Percentiles rank a stretch among this genome's conserved stretches.
Evolutionary conservation across 1,140 invertebrate genomes (phyloP).

Genomic region (Yoshiicerus persimilis): DNA sequence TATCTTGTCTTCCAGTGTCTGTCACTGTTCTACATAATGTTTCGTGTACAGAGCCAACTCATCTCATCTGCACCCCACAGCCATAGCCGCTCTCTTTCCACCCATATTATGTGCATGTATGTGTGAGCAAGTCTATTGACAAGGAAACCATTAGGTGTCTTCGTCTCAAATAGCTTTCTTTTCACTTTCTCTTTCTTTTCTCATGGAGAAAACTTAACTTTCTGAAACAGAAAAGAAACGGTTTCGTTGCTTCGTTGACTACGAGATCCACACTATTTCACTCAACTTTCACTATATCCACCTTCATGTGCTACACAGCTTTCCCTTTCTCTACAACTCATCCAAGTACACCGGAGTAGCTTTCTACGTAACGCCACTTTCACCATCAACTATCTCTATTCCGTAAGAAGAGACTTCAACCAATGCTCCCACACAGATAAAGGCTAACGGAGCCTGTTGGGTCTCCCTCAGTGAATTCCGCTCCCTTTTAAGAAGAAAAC

Average conservation of each 20-base stretch:
- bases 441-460: background rate
- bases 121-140: constrained; percentile 13
- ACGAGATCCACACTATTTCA: background rate
- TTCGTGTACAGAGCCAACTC: no score
- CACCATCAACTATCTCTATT: no score
- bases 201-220: constrained; percentile 20
- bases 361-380: background rate
- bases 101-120: background rate
- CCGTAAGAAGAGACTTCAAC: background rate
- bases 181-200: constrained; percentile 19
- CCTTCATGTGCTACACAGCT: background rate
- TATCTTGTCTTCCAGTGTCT: background rate
- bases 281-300: background rate
- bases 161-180: constrained; percentile 8
- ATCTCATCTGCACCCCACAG: background rate
- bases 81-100: background rate
- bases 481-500: background rate
- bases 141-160: constrained; percentile 4
- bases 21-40: background rate
- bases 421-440: background rate
- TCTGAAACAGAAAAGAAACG: constrained; percentile 19
- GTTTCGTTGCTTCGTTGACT: background rate
- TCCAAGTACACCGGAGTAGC: background rate
- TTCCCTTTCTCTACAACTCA: background rate
- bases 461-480: background rate